Base-by-base conservation (phyloP, 2,797 vertebrate species). In the Geranospiza caerulescens region DNA sequence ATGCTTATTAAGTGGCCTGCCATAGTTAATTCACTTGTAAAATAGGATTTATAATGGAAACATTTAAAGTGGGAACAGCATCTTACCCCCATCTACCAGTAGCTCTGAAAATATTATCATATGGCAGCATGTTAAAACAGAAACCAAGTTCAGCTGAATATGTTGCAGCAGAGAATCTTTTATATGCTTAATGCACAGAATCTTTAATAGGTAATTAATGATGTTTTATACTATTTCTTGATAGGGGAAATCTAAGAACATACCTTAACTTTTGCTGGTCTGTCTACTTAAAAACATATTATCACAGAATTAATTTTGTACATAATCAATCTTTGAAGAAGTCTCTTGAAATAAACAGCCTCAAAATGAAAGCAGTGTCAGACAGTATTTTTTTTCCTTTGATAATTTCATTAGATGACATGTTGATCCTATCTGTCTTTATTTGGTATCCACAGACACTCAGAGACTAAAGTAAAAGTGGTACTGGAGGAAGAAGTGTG, bases 21-120 rank as follows among this genome's bases (percentile, higher is more conserved):
- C 23, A 53, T 60, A 78, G 82, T 67, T 50, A 93, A 74, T 75
- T 91, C 72, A 29, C 36, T 68, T 78, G 53, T 93, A 78, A 91
- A 96, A 83, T 31, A 79, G n/a, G 19, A 79, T 93, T 91, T 86
- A 78, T 81, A 92, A 88, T 58, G 33, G 48, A 83, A 90, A 38
- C 21, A 48, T 86, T 93, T 86, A 45, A 82, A 95, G 26, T 60
- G 22, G 52, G 34, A 91, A 68, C 33, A 72, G n/a, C 10, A 93
- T 25, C 38, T 83, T 83, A 70, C 20, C 17, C 31, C 21, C 20
- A 58, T 18, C 38, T 80, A 85, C 48, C 4, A 83, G 60, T 15
- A 78, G 22, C 42, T 87, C 47, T 73, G 56, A 78, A 96, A 91
- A 91, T 70, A 59, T 48, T 74, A 40, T 70, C 25, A 29, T 67